Evolutionary conservation across 1,140 invertebrate species (phyloP).

Genomic region (Solenopsis invicta): DNA sequence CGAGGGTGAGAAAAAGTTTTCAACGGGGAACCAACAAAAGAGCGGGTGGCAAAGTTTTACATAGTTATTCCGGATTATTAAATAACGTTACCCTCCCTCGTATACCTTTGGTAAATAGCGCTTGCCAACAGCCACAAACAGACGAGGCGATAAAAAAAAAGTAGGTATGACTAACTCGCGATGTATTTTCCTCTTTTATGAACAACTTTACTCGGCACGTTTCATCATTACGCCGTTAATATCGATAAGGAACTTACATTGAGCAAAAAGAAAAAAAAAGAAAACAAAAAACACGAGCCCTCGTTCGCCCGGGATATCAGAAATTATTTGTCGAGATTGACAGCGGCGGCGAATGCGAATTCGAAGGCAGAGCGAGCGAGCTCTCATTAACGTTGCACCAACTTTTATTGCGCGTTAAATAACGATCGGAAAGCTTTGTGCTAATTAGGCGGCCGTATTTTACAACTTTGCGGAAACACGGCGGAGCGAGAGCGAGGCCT

Average conservation of each 20-base stretch:
- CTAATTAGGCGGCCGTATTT: conserved; percentile 41
- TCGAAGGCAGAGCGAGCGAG: background rate
- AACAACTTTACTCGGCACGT: conserved; percentile 45
- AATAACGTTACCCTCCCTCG: conserved; percentile 73
- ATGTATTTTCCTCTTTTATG: conserved; percentile 58
- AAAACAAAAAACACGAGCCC: background rate
- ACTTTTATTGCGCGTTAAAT: conserved; percentile 39
- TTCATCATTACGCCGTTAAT: conserved; percentile 37
- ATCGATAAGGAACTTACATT: background rate
- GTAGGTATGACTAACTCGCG: conserved; percentile 21
- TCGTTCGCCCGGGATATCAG: background rate
- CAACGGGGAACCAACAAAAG: conserved; percentile 40
- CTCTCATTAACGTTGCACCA: background rate
- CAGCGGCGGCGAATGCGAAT: background rate
- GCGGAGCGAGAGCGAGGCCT: background rate
- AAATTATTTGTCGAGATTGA: conserved; percentile 28
- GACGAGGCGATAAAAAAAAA: conserved; percentile 49
- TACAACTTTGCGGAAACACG: conserved; percentile 42
- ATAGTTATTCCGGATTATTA: conserved; percentile 80
- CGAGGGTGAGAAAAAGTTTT: conserved; percentile 65
- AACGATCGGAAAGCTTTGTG: conserved; percentile 43
- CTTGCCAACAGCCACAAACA: conserved; percentile 47
- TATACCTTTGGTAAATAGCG: conserved; percentile 64
- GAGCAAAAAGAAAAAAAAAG: background rate
- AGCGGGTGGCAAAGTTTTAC: conserved; percentile 73